Conservation (phyloP, 2,113 vertebrate species). For the Percopsis transmontana region DNA sequence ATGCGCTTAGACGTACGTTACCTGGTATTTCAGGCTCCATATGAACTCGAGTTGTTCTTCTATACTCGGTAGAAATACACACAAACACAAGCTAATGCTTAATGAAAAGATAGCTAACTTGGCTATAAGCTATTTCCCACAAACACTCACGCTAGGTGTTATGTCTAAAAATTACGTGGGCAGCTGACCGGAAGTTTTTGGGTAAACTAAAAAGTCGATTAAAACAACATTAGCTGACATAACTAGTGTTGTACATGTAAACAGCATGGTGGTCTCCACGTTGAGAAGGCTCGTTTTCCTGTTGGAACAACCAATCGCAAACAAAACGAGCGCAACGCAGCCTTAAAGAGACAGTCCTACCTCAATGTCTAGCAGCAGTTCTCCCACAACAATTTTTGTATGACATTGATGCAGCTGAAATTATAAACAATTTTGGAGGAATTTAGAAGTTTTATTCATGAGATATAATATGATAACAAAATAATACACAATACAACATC, state of each 20-base stretch:
- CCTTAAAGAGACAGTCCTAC: fast-evolving
- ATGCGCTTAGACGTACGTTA: constrained; percentile 13
- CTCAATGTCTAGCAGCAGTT: not conserved
- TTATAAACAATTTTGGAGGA: too few species aligned
- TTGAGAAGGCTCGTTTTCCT: not conserved
- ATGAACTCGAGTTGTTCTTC: not conserved
- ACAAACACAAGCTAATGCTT: not conserved
- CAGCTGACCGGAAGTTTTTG: too few species aligned
- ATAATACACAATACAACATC: constrained; percentile 2
- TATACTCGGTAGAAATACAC: not conserved
- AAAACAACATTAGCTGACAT: too few species aligned
- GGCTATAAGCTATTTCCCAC: not conserved
- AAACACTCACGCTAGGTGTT: too few species aligned
- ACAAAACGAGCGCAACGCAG: not conserved
- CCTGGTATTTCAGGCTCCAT: constrained; percentile 1
- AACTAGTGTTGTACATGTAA: not conserved
- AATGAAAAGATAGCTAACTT: too few species aligned
- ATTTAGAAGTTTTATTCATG: constrained; percentile 36
- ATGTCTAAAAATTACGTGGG: too few species aligned
- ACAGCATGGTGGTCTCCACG: not conserved
- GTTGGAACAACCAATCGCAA: constrained; percentile 13
- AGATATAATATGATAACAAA: constrained; percentile 9
- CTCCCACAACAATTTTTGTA: too few species aligned
- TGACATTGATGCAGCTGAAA: too few species aligned
- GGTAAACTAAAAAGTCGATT: too few species aligned